These are phyloP conservation scores for Sisor rabdophorus DNA, from an alignment of 2,113 vertebrate species.

Conservation along the genomic window DNA sequence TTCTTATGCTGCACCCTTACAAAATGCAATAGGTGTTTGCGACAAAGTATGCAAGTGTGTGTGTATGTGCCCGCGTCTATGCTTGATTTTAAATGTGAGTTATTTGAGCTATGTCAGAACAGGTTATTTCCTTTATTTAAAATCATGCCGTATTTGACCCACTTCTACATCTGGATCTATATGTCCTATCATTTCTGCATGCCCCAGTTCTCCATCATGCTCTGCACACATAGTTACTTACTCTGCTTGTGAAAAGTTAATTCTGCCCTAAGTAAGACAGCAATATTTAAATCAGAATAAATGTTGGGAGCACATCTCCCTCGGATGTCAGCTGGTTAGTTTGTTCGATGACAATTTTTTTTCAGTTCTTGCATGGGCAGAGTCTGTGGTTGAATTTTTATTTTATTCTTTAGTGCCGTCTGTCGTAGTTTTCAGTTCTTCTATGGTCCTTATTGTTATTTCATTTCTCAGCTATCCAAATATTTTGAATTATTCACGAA, in stretches of 20 bases:
- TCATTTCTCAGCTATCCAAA: neutral
- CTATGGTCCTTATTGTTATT: no score
- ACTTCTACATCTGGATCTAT: neutral
- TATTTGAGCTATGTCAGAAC: neutral
- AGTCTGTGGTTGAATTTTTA: neutral
- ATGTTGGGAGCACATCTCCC: neutral
- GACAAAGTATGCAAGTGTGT: neutral
- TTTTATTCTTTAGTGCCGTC: neutral
- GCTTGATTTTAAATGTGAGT: neutral
- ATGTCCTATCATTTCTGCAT: neutral
- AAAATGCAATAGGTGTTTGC: neutral
- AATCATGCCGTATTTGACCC: neutral
- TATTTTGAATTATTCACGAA: neutral
- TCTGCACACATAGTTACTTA: neutral
- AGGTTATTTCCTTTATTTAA: neutral
- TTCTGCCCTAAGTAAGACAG: neutral
- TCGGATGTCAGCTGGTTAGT: neutral
- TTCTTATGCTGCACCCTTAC: slow-evolving; percentile 27
- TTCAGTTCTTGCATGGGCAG: neutral
- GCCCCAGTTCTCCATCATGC: neutral
- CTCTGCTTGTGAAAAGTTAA: slow-evolving; percentile 2
- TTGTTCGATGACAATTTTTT: neutral
- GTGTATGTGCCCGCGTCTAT: neutral
- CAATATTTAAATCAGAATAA: neutral
- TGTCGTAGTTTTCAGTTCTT: neutral